A percentile compares a stretch with the other conserved stretches of the same genome.
Conservation (phyloP, 2,797 vertebrate species). For the Gymnothorax javanicus region DNA sequence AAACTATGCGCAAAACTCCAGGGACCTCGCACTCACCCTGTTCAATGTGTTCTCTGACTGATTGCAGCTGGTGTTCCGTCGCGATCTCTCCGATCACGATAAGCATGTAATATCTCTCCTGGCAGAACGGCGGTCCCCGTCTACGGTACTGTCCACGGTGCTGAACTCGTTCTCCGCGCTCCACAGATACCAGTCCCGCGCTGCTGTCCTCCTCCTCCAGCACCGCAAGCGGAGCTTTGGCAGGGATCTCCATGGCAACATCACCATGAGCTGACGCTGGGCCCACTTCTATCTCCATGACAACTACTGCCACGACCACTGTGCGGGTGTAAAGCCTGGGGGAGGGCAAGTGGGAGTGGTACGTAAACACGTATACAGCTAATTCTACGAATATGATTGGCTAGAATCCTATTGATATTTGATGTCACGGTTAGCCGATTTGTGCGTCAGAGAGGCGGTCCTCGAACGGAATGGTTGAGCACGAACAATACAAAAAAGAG, state of each 20-base stretch:
- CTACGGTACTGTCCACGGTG: slow-evolving; percentile 62
- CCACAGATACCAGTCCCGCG: slow-evolving; percentile 54
- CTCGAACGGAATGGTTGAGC: not conserved
- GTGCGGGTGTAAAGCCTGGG: slow-evolving; percentile 52
- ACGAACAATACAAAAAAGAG: not conserved
- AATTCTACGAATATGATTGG: slow-evolving; percentile 64
- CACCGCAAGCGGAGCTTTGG: slow-evolving; percentile 68
- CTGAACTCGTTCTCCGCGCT: slow-evolving; percentile 61
- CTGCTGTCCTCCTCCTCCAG: slow-evolving; percentile 67
- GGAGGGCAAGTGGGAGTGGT: slow-evolving; percentile 50
- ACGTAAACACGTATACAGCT: slow-evolving; percentile 63
- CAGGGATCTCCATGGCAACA: slow-evolving; percentile 88
- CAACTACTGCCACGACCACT: slow-evolving; percentile 70
- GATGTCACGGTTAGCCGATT: slow-evolving; percentile 49
- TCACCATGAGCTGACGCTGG: slow-evolving; percentile 63
- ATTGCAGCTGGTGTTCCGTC: slow-evolving; percentile 83
- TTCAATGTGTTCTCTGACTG: slow-evolving; percentile 81
- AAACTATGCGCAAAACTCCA: not conserved
- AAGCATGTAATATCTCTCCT: slow-evolving; percentile 78
- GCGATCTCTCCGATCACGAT: slow-evolving; percentile 87
- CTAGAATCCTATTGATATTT: slow-evolving; percentile 38
- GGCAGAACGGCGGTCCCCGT: slow-evolving; percentile 68
- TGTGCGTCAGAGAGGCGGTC: not conserved
- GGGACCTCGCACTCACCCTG: slow-evolving; percentile 76
- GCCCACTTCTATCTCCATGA: slow-evolving; percentile 85